Evolutionary conservation across 92 coral and sea anemone genomes (phyloP).

Genomic region (Porites rus): DNA sequence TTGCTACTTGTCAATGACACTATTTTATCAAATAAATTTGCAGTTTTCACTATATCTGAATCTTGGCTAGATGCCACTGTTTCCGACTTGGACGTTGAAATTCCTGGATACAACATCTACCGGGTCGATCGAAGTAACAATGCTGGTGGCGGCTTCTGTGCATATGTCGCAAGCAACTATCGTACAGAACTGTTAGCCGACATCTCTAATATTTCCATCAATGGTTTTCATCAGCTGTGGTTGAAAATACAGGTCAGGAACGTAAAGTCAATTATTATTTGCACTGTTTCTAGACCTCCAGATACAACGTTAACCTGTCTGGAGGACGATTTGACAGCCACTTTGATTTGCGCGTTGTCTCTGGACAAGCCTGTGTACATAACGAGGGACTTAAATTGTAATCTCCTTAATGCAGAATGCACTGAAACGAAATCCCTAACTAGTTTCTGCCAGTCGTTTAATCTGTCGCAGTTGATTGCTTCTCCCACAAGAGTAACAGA

Average conservation of each 20-base stretch:
- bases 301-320: conserved; percentile 36
- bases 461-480: conserved; percentile 6
- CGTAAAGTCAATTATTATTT: too few relatives aligned
- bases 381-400: neutral
- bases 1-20: too few relatives aligned
- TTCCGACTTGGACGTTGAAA: neutral
- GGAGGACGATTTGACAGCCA: conserved; percentile 18
- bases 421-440: neutral
- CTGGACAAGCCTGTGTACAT: conserved; percentile 42
- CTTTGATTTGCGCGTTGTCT: conserved; percentile 20
- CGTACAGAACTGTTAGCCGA: conserved; percentile 7
- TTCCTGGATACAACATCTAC: conserved; percentile 3
- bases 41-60: too few relatives aligned
- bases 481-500: conserved; percentile 39
- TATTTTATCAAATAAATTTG: too few relatives aligned
- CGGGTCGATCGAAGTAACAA: conserved; percentile 16
- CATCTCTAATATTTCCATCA: conserved; percentile 1
- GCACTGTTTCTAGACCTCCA: neutral
- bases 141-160: conserved; percentile 19
- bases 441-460: neutral
- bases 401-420: too few relatives aligned
- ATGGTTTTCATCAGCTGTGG: conserved; percentile 18
- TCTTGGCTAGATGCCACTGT: too few relatives aligned
- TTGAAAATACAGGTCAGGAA: conserved; percentile 12
- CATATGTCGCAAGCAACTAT: conserved; percentile 10